Base-by-base conservation (phyloP, 2,888 invertebrate species). In the Synergus japonicus region DNA sequence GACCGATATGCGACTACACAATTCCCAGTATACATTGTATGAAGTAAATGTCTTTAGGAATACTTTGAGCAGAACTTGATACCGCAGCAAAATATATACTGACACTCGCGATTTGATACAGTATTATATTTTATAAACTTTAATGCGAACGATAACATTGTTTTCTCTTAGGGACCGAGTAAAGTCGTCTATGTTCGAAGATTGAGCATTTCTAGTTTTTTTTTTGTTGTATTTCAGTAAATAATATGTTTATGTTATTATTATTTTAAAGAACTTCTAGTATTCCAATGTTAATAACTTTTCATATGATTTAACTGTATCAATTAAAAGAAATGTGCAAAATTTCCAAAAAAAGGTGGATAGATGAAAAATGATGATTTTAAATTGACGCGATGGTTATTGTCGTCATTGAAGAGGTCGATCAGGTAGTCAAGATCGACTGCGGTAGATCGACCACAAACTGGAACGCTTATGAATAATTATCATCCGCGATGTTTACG, bases 401-500 rank as follows among this genome's bases (percentile, higher is more conserved):
- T 29, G 12, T 49, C 18, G n/a, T 29, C 3, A 29, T 29, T 29
- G 29, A 29, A 29, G 3, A 29, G 29, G 29, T 29, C 29, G n/a
- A 54, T 54, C n/a, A 54, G 54, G 54, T 54, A 54, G 3, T 54
- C 15, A 3, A 29, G n/a, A 54, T 15, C 54, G 54, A 8, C n/a
- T 54, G n/a, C 54, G n/a, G 54, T 54, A 66, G 43, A 66, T 66
- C 43, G 43, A n/a, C 22, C 46, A 4, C 43, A 44, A 69, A 60
- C 18, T 49, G 67, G 18, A 67, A 69, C 54, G 37, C 15, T 79
- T 80, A 81, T 82, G 77, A 84, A 81, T 81, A 79, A 83, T 81
- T 77, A 84, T 82, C 79, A 79, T 81, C 81, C 76, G 76, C 78
- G 78, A 76, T 79, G 78, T 82, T 79, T 83, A 78, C 18, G 60